Evolutionary conservation across 2,113 vertebrate genomes (phyloP).

Genomic region (Cinclus mexicanus): DNA sequence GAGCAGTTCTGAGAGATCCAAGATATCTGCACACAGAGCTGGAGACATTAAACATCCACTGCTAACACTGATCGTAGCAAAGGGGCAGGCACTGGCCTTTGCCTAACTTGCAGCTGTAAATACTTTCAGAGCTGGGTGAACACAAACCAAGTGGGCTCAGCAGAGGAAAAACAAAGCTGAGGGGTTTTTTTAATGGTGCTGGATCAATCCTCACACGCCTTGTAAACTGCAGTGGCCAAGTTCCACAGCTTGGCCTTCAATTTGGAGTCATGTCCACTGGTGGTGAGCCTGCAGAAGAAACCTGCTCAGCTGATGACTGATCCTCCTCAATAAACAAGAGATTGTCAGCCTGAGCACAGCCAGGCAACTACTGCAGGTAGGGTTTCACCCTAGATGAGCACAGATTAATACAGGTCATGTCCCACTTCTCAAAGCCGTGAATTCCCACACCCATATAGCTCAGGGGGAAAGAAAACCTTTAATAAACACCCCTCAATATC

Average conservation of each 20-base stretch:
- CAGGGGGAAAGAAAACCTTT: background rate
- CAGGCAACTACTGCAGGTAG: background rate
- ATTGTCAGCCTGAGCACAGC: background rate
- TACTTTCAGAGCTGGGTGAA: background rate
- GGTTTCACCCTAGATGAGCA: background rate
- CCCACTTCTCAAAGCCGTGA: background rate
- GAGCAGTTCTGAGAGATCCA: background rate
- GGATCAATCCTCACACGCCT: background rate
- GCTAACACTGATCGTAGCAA: background rate
- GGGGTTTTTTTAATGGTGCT: background rate
- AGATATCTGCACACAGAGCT: background rate
- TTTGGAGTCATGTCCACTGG: background rate
- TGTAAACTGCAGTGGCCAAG: background rate
- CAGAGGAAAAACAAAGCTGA: background rate
- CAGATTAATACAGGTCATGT: background rate
- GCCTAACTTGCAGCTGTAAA: background rate
- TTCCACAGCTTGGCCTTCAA: background rate
- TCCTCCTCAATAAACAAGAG: background rate
- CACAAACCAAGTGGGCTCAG: background rate
- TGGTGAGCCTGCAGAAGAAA: background rate
- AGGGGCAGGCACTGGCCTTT: background rate
- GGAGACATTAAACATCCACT: background rate
- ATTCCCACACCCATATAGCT: background rate
- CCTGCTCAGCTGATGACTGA: background rate
- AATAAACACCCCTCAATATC: background rate